These are phyloP conservation scores for Enchytraeus crypticus DNA, from an alignment of 2,888 invertebrate genomes.

Conservation along the genomic window DNA sequence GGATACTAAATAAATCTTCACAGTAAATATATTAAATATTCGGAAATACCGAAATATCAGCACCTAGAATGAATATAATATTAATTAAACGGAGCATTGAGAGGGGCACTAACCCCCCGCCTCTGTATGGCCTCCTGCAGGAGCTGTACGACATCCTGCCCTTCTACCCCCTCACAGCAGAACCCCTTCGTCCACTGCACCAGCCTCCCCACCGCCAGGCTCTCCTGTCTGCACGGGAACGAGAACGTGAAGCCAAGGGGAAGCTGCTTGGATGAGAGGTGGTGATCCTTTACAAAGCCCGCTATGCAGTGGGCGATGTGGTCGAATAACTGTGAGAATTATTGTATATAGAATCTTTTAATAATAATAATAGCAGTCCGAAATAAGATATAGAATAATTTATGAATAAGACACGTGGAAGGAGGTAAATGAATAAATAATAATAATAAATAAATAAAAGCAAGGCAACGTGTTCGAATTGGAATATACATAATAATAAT, in stretches of 20 bases:
- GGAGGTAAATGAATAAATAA: not conserved
- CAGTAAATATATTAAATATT: too few species aligned
- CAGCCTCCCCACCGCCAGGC: slow-evolving; percentile 70
- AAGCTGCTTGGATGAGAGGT: slow-evolving; percentile 43
- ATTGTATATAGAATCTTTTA: too few species aligned
- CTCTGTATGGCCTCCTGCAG: slow-evolving; percentile 79
- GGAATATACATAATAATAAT: too few species aligned
- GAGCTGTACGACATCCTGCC: slow-evolving; percentile 78
- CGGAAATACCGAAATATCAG: too few species aligned
- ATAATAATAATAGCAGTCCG: too few species aligned
- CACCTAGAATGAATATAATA: too few species aligned
- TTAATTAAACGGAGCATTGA: not conserved
- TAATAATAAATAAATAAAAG: not conserved
- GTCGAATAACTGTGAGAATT: slow-evolving; percentile 65
- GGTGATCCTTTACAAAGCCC: slow-evolving; percentile 55
- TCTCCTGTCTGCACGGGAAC: slow-evolving; percentile 78
- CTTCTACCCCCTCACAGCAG: slow-evolving; percentile 80
- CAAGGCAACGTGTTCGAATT: not conserved
- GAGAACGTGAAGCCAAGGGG: slow-evolving; percentile 95
- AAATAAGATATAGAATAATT: too few species aligned
- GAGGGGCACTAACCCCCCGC: slow-evolving; percentile 13
- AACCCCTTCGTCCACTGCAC: slow-evolving; percentile 95
- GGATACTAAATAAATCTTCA: too few species aligned
- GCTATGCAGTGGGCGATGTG: slow-evolving; percentile 89
- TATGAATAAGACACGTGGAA: too few species aligned